Conservation (phyloP, 2,888 invertebrate species). For the Seira ritae region DNA sequence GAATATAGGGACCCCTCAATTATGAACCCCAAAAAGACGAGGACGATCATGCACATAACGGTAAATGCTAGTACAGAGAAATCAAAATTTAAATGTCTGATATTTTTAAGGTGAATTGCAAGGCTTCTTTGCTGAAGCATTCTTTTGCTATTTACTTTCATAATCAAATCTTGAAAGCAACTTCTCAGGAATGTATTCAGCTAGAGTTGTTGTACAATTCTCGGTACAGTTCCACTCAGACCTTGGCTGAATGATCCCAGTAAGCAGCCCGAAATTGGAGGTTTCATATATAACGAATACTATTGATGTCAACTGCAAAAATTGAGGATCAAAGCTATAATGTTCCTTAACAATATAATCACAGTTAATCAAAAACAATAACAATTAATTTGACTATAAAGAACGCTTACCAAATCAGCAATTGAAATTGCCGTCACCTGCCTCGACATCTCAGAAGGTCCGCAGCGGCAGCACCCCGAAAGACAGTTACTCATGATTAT, state of each 20-base stretch:
- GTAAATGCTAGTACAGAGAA: slow-evolving; percentile 49
- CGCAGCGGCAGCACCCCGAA: slow-evolving; percentile 40
- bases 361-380: too few relatives aligned
- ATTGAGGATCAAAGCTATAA: not conserved
- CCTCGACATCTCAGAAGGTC: slow-evolving; percentile 30
- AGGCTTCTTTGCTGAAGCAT: too few relatives aligned
- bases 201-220: slow-evolving; percentile 31
- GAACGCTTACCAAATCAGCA: slow-evolving; percentile 56
- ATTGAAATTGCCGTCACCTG: slow-evolving; percentile 36
- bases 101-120: too few relatives aligned
- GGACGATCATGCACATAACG: slow-evolving; percentile 34
- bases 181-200: slow-evolving; percentile 34
- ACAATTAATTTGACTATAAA: not conserved
- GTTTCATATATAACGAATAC: slow-evolving; percentile 51
- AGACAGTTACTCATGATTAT: slow-evolving; percentile 21
- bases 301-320: slow-evolving; percentile 30
- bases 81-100: slow-evolving; percentile 24
- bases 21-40: slow-evolving; percentile 50
- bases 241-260: slow-evolving; percentile 37
- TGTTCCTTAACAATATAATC: too few relatives aligned
- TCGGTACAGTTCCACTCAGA: slow-evolving; percentile 19
- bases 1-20: slow-evolving; percentile 58
- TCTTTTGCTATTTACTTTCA: too few relatives aligned
- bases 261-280: slow-evolving; percentile 41
- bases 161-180: slow-evolving; percentile 34